phyloP scores from a whole-genome alignment of 2,888 invertebrate species.

The Meghimatium bilineatum region DNA sequence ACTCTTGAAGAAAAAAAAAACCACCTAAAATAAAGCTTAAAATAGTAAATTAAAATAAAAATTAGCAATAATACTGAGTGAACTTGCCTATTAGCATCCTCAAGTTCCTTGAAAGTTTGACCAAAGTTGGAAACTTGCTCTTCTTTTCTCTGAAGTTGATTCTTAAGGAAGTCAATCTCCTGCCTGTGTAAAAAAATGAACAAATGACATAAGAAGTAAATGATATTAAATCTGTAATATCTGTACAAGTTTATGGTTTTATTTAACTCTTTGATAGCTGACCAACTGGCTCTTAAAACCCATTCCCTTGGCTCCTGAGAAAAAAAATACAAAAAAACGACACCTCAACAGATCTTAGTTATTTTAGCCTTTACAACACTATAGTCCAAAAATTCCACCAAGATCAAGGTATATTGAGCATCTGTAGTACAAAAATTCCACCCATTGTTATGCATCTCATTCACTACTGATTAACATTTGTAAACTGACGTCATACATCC shows the following conservation, averaged over 20 bases:
- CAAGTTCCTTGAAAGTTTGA: slow-evolving; percentile 66
- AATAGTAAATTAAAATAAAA: background rate
- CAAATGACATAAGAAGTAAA: background rate
- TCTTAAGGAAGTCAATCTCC: slow-evolving; percentile 60
- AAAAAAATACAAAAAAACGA: too few species aligned
- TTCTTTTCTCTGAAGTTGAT: slow-evolving; percentile 68
- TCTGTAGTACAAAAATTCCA: too few species aligned
- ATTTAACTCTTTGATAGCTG: too few species aligned
- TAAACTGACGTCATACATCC: too few species aligned
- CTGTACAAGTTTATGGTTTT: background rate
- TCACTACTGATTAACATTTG: too few species aligned
- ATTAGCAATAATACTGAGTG: background rate
- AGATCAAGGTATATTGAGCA: too few species aligned
- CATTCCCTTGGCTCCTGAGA: too few species aligned
- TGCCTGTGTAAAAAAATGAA: slow-evolving; percentile 55
- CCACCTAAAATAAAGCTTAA: background rate
- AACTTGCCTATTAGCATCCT: slow-evolving; percentile 60
- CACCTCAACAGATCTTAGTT: too few species aligned
- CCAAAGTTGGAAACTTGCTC: slow-evolving; percentile 65
- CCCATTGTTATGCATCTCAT: too few species aligned
- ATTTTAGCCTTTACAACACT: too few species aligned
- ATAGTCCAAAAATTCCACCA: too few species aligned
- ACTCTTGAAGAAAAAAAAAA: background rate
- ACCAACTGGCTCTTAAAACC: too few species aligned
- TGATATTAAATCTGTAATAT: background rate